phyloP scores from a whole-genome alignment of 1,140 invertebrate species.

The Vollenhovia emeryi region DNA sequence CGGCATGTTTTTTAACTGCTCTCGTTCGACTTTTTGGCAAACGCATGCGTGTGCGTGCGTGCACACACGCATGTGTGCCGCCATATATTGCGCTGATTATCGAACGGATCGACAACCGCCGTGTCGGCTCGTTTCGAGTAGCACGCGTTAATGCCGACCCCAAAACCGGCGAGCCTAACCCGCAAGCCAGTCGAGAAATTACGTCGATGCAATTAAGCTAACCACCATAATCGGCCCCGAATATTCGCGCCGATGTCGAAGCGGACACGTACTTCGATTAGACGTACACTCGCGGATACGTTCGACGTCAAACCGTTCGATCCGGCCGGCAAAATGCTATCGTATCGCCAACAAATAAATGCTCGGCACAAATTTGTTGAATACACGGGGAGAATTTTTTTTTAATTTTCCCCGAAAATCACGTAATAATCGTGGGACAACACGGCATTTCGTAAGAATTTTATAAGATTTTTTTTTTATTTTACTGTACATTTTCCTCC shows the following conservation, averaged over 20 bases:
- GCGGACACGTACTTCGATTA: slow-evolving; percentile 44
- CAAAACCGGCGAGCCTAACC: slow-evolving; percentile 52
- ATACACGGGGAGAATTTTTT: too few relatives aligned
- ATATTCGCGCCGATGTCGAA: slow-evolving; percentile 49
- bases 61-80: not conserved
- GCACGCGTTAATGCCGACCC: slow-evolving; percentile 57
- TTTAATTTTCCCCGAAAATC: too few relatives aligned
- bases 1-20: slow-evolving; percentile 4
- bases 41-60: too few relatives aligned
- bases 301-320: not conserved
- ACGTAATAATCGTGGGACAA: too few relatives aligned
- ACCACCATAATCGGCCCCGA: slow-evolving; percentile 53
- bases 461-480: too few relatives aligned
- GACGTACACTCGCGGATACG: slow-evolving; percentile 4
- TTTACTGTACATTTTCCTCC: too few relatives aligned
- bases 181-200: slow-evolving; percentile 54
- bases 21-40: not conserved
- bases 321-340: not conserved
- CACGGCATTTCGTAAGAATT: too few relatives aligned
- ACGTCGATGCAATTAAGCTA: slow-evolving; percentile 57
- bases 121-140: slow-evolving; percentile 47
- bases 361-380: not conserved
- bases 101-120: slow-evolving; percentile 48
- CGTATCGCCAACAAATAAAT: not conserved
- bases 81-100: slow-evolving; percentile 58